Evolutionary conservation across 2,888 invertebrate genomes (phyloP).

Genomic region (Eurytoma adleriae): DNA sequence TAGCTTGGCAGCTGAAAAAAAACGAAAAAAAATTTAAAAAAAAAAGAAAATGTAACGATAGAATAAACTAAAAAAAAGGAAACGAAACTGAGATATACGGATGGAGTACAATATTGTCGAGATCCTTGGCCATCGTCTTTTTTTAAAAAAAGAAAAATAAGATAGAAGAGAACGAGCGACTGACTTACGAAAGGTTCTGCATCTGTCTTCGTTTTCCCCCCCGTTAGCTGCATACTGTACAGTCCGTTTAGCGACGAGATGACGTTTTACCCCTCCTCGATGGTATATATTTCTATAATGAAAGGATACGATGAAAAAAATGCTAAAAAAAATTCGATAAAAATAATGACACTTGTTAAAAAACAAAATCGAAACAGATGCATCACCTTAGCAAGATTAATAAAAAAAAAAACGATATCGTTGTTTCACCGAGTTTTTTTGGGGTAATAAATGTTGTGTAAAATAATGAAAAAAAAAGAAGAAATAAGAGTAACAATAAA

Average conservation of each 20-base stretch:
- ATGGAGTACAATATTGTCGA: slow-evolving; percentile 46
- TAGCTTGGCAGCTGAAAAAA: slow-evolving; percentile 41
- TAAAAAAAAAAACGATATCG: slow-evolving; percentile 24
- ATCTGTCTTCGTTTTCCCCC: slow-evolving; percentile 39
- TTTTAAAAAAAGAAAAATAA: not conserved
- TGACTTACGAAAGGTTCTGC: slow-evolving; percentile 34
- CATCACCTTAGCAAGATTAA: slow-evolving; percentile 17
- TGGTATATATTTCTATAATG: slow-evolving; percentile 35
- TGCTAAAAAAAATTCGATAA: slow-evolving; percentile 12
- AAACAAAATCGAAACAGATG: slow-evolving; percentile 42
- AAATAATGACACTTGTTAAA: slow-evolving; percentile 43
- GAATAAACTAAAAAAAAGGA: not conserved
- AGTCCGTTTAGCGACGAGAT: slow-evolving; percentile 30
- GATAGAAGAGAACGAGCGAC: slow-evolving; percentile 39
- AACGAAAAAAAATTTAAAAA: not conserved
- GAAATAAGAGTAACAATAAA: no score
- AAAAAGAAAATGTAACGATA: slow-evolving; percentile 1
- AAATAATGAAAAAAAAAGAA: not conserved
- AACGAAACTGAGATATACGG: slow-evolving; percentile 15
- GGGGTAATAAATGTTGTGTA: slow-evolving; percentile 9
- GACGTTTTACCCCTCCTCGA: not conserved
- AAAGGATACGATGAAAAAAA: not conserved
- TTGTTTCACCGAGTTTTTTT: slow-evolving; percentile 41
- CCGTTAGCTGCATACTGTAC: slow-evolving; percentile 5
- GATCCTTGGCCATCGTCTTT: slow-evolving; percentile 42